Percentiles rank a stretch among this genome's conserved stretches.
Conservation (phyloP, 2,797 vertebrate genomes). For the Microcaecilia unicolor region DNA sequence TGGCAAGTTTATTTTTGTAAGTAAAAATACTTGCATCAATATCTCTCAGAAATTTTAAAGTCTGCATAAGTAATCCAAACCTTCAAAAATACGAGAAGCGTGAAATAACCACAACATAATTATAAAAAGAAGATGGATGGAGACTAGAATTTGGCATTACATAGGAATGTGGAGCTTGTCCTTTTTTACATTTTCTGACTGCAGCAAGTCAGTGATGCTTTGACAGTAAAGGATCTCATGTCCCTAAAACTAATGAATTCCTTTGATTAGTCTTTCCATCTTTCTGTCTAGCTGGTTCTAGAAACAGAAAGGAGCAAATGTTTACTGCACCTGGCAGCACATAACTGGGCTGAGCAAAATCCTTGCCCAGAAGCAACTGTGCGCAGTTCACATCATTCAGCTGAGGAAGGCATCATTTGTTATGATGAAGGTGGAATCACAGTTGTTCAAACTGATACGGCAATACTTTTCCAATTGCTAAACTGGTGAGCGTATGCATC, state of each 20-base stretch:
- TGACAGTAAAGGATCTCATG: not conserved
- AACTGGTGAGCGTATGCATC: constrained; percentile 10
- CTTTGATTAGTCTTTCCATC: constrained; percentile 2
- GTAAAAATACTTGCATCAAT: too few species aligned
- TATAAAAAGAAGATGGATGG: too few species aligned
- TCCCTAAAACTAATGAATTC: not conserved
- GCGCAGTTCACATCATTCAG: constrained; percentile 5
- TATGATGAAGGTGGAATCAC: constrained; percentile 5
- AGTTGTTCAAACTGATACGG: too few species aligned
- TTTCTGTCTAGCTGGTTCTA: constrained; percentile 3
- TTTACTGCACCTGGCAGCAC: constrained; percentile 1
- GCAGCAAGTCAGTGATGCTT: not conserved
- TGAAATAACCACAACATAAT: too few species aligned
- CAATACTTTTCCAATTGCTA: constrained; percentile 6
- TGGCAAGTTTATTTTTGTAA: too few species aligned
- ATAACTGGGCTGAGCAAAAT: constrained; percentile 1
- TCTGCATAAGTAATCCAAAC: too few species aligned
- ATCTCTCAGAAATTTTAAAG: too few species aligned
- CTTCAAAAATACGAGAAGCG: too few species aligned
- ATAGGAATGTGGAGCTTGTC: too few species aligned
- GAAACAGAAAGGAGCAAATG: not conserved
- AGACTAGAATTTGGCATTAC: too few species aligned
- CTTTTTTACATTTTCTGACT: not conserved
- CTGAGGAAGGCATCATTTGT: constrained; percentile 1
- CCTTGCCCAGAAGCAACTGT: constrained; percentile 4